Evolutionary conservation across 1,140 invertebrate species (phyloP).

Genomic region (Steinernema feltiae): DNA sequence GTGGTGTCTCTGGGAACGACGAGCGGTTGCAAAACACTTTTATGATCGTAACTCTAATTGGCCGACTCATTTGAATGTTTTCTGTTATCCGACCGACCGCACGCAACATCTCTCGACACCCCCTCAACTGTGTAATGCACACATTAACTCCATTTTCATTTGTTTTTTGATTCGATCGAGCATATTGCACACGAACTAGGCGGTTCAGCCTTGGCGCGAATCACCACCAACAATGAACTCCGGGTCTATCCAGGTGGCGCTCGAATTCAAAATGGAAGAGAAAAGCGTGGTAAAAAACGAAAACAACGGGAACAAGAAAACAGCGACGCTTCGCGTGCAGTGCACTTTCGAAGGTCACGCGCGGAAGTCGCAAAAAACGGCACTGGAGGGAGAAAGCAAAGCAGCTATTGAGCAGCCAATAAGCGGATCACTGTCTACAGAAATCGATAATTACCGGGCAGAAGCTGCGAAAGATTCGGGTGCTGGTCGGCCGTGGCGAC

Average conservation of each 20-base stretch:
- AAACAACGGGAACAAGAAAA: not conserved
- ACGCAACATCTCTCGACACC: not conserved
- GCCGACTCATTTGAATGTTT: too few relatives aligned
- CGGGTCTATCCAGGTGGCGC: too few relatives aligned
- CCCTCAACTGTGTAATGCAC: not conserved
- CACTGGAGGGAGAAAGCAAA: not conserved
- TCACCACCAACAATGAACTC: too few relatives aligned
- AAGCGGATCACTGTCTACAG: not conserved
- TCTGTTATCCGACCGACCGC: too few relatives aligned
- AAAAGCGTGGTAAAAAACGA: too few relatives aligned
- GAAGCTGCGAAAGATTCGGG: not conserved
- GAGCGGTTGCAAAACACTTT: too few relatives aligned
- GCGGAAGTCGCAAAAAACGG: not conserved
- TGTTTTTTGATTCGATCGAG: too few relatives aligned
- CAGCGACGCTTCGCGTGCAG: not conserved
- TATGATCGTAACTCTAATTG: too few relatives aligned
- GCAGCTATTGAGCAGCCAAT: not conserved
- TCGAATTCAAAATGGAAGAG: too few relatives aligned
- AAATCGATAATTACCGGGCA: slow-evolving; percentile 5
- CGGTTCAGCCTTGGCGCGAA: too few relatives aligned
- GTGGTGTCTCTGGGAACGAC: too few relatives aligned
- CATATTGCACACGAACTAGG: too few relatives aligned
- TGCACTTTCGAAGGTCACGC: slow-evolving; percentile 3
- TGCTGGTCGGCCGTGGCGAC: not conserved
- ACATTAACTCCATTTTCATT: not conserved